These are phyloP conservation scores for Mormyrus proboscirostris DNA, from an alignment of 2,797 vertebrate species.

Conservation along the genomic window DNA sequence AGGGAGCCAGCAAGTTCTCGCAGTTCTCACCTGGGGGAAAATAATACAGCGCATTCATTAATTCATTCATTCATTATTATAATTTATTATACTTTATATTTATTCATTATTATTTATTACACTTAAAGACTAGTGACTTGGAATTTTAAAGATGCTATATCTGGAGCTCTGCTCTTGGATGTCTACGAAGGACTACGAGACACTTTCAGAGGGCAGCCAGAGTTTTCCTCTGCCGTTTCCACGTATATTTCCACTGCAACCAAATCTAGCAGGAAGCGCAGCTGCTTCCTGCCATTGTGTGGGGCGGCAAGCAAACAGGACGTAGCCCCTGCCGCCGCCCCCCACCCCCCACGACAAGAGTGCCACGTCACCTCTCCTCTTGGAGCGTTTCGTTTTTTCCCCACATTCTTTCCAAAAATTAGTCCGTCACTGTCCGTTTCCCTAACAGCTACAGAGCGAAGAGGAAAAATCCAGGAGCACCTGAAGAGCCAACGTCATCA, in stretches of 20 bases:
- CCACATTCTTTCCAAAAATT: not conserved
- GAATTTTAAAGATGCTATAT: not conserved
- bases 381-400: constrained; percentile 43
- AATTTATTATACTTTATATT: not conserved
- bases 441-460: constrained; percentile 50
- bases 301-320: constrained; percentile 78
- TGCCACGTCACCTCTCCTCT: constrained; percentile 46
- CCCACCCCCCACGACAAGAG: constrained; percentile 51
- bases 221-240: constrained; percentile 34
- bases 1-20: constrained; percentile 81
- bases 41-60: not conserved
- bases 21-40: constrained; percentile 74
- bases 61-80: not conserved
- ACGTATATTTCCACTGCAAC: constrained; percentile 77
- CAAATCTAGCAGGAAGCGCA: constrained; percentile 72
- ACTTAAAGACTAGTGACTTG: not conserved
- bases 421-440: constrained; percentile 45
- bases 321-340: constrained; percentile 70
- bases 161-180: not conserved
- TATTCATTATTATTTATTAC: not conserved
- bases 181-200: not conserved
- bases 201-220: not conserved
- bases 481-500: not conserved
- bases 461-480: constrained; percentile 31
- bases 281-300: constrained; percentile 88